Base-by-base conservation (phyloP, 2,888 invertebrate genomes). In the Steromphala cineraria region DNA sequence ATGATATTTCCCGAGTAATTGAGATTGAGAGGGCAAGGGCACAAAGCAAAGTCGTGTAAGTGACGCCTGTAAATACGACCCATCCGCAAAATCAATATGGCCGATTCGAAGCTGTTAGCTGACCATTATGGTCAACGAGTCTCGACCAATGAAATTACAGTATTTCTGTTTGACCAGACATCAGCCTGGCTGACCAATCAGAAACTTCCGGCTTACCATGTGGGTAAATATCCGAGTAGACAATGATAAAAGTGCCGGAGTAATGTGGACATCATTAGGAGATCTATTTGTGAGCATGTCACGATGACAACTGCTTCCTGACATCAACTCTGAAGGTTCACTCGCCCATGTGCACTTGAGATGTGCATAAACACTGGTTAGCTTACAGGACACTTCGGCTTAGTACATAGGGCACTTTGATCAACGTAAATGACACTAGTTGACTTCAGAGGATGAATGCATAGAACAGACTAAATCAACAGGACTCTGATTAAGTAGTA, bases 161-260 rank as follows among this genome's bases (percentile, higher is more conserved):
- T 24, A 62, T 62, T 62, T 24, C 21, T 62, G 62, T 62, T 62
- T 62, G 62, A 28, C 62, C 62, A 62, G 62, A 62, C 62, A 62
- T 21, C 62, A 24, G 62, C 28, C 28, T 62, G 15, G 17, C 62
- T 62, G 62, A 28, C 62, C 62, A 62, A 62, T 62, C 62, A 62
- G 62, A 62, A 28, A 17, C 62, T 62, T 62, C 62, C 62, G 62
- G 62, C 62, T 62, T 62, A 62, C 28, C 62, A 24, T 62, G 28
- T 62, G 62, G 62, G 62, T 28, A 62, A 62, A 62, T 62, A 62
- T 62, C 62, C 62, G 62, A 24, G 62, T 62, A 62, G 62, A 62
- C 28, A 62, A 62, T 28, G 21, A 62, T 62, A 62, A 62, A 62
- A 62, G 62, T 62, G 62, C 24, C 62, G 28, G 24, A 62, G 62